phyloP scores from a whole-genome alignment of 2,797 vertebrate genomes.

The Knipowitschia caucasica region DNA sequence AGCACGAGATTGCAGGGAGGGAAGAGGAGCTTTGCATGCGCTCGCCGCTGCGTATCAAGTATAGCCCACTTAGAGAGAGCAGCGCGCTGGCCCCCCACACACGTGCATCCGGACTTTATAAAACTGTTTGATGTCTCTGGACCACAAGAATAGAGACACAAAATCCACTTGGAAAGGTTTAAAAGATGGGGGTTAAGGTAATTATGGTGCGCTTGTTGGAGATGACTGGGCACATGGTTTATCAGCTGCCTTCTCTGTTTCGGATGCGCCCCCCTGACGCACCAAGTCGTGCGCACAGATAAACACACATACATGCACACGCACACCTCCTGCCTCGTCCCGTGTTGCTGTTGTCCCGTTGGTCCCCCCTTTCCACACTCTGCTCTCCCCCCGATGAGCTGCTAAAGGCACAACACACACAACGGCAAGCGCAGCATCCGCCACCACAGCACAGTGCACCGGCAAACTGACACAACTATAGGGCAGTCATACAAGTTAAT shows the following conservation, averaged over 20 bases:
- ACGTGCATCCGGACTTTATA: slow-evolving; percentile 68
- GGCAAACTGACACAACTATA: slow-evolving; percentile 69
- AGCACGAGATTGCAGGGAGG: slow-evolving; percentile 80
- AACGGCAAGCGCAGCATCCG: slow-evolving; percentile 55
- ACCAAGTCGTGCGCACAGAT: too few relatives aligned
- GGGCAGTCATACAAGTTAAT: slow-evolving; percentile 50
- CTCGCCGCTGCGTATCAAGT: slow-evolving; percentile 72
- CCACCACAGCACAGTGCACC: slow-evolving; percentile 66
- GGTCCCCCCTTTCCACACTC: slow-evolving; percentile 22
- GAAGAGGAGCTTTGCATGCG: slow-evolving; percentile 60
- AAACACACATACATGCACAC: slow-evolving; percentile 1
- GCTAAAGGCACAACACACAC: slow-evolving; percentile 65
- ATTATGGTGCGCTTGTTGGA: slow-evolving; percentile 70
- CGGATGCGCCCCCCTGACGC: slow-evolving; percentile 14
- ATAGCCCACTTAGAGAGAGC: slow-evolving; percentile 63
- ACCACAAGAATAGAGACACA: slow-evolving; percentile 34
- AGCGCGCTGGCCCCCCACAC: slow-evolving; percentile 52
- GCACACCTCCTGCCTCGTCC: slow-evolving; percentile 47
- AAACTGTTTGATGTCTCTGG: slow-evolving; percentile 63
- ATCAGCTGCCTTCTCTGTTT: slow-evolving; percentile 65
- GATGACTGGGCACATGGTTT: slow-evolving; percentile 71
- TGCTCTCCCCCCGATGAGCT: slow-evolving; percentile 56
- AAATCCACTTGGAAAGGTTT: slow-evolving; percentile 65
- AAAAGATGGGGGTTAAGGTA: slow-evolving; percentile 73
- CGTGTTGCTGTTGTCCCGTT: slow-evolving; percentile 54